Evolutionary conservation across 2,113 vertebrate genomes (phyloP).

Genomic region (Dascyllus trimaculatus): DNA sequence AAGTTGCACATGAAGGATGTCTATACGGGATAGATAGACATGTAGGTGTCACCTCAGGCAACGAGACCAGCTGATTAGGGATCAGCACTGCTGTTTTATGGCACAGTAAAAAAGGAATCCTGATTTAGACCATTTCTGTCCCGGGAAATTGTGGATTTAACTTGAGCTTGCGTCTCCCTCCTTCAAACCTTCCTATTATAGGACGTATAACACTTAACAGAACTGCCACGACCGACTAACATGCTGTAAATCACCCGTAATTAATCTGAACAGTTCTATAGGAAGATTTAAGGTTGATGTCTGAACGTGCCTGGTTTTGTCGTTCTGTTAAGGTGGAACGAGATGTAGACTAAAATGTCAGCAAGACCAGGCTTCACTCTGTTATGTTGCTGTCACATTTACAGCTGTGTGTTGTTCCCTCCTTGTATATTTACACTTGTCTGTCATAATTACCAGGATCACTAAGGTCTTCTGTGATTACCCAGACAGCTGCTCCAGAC

Average conservation of each 20-base stretch:
- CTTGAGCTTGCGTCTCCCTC: not conserved
- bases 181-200: not conserved
- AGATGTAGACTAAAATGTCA: not conserved
- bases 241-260: not conserved
- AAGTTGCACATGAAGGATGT: slow-evolving; percentile 9
- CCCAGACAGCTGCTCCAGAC: not conserved
- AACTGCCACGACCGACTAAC: not conserved
- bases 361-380: not conserved
- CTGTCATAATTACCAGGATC: not conserved
- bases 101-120: not conserved
- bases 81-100: slow-evolving; percentile 17
- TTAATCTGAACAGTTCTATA: not conserved
- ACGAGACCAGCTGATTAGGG: slow-evolving; percentile 12
- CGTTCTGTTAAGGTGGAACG: too few relatives aligned
- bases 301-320: not conserved
- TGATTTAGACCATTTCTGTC: not conserved
- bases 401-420: not conserved
- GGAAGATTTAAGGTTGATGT: not conserved
- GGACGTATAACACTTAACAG: not conserved
- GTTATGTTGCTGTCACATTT: not conserved
- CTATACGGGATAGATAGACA: not conserved
- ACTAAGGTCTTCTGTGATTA: not conserved
- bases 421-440: not conserved
- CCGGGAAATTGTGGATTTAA: not conserved
- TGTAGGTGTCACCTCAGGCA: slow-evolving; percentile 5